Evolutionary conservation across 2,797 vertebrate genomes (phyloP).

Genomic region (Sebastolobus alascanus): DNA sequence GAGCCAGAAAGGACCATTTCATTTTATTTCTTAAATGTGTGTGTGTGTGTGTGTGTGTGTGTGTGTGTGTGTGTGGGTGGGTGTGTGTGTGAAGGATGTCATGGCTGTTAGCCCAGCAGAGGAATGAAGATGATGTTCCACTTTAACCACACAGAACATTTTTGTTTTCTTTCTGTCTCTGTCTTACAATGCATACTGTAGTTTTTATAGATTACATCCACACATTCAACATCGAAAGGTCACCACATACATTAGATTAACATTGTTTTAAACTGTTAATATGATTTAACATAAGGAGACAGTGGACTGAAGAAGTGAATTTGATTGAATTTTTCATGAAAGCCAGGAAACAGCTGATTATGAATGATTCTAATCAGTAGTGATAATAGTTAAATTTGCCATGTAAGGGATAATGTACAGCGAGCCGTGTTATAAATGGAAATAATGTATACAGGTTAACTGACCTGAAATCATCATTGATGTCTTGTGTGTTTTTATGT

Average conservation of each 20-base stretch:
- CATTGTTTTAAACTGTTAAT: no score
- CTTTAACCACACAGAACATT: not conserved
- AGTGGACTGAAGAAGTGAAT: not conserved
- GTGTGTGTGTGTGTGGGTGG: slow-evolving; percentile 1
- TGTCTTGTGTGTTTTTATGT: no score
- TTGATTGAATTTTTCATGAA: no score
- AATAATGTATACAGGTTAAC: fast-evolving
- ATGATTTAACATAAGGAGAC: not conserved
- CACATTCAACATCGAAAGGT: not conserved
- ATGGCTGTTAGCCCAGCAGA: slow-evolving; percentile 16
- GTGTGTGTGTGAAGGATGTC: not conserved
- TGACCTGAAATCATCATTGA: no score
- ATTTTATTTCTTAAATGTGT: slow-evolving; percentile 18
- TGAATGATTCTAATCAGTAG: no score
- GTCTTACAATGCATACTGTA: not conserved
- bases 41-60: slow-evolving; percentile 24
- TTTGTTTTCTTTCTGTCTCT: not conserved
- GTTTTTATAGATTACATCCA: not conserved
- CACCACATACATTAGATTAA: not conserved
- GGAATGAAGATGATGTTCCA: slow-evolving; percentile 36
- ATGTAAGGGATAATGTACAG: no score
- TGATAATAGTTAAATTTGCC: no score
- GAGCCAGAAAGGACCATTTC: slow-evolving; percentile 44
- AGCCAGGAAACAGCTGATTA: no score
- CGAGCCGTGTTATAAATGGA: no score